phyloP scores from a whole-genome alignment of 2,888 invertebrate species.

The Melieria picta region DNA sequence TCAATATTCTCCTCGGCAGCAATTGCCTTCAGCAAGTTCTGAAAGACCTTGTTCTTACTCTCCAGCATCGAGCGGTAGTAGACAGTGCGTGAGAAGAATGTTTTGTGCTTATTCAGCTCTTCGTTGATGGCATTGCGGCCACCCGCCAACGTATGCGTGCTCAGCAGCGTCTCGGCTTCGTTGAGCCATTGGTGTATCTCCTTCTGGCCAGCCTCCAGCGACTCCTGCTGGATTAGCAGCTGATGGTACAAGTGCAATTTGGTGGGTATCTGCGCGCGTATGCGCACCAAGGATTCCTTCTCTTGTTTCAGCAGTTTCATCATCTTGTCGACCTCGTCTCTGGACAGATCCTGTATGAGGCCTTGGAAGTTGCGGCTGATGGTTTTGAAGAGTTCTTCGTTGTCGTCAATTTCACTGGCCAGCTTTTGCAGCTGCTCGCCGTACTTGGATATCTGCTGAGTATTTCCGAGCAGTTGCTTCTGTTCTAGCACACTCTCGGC shows the following conservation, averaged over 20 bases:
- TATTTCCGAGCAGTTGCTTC: slow-evolving; percentile 77
- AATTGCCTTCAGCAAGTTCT: slow-evolving; percentile 83
- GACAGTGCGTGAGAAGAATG: slow-evolving; percentile 87
- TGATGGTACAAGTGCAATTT: slow-evolving; percentile 86
- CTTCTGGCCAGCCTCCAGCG: slow-evolving; percentile 84
- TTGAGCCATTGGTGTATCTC: slow-evolving; percentile 90
- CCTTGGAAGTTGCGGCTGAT: slow-evolving; percentile 93
- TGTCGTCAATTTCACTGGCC: slow-evolving; percentile 83
- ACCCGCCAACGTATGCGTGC: slow-evolving; percentile 70
- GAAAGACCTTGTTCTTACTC: slow-evolving; percentile 93
- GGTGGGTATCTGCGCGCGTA: slow-evolving; percentile 83
- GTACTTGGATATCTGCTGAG: slow-evolving; percentile 82
- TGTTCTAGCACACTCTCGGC: slow-evolving; percentile 76
- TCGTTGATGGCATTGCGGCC: slow-evolving; percentile 79
- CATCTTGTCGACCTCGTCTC: slow-evolving; percentile 91
- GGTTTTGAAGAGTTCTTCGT: slow-evolving; percentile 89
- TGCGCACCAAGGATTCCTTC: slow-evolving; percentile 86
- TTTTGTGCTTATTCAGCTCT: slow-evolving; percentile 83
- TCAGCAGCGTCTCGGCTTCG: slow-evolving; percentile 80
- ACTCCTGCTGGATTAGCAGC: slow-evolving; percentile 87
- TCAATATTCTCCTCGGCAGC: slow-evolving; percentile 80
- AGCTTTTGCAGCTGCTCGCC: slow-evolving; percentile 80
- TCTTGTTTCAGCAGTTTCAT: slow-evolving; percentile 88
- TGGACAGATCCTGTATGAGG: slow-evolving; percentile 86
- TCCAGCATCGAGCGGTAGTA: slow-evolving; percentile 95